phyloP scores from a whole-genome alignment of 1,140 invertebrate genomes.

The Venturia canescens region DNA sequence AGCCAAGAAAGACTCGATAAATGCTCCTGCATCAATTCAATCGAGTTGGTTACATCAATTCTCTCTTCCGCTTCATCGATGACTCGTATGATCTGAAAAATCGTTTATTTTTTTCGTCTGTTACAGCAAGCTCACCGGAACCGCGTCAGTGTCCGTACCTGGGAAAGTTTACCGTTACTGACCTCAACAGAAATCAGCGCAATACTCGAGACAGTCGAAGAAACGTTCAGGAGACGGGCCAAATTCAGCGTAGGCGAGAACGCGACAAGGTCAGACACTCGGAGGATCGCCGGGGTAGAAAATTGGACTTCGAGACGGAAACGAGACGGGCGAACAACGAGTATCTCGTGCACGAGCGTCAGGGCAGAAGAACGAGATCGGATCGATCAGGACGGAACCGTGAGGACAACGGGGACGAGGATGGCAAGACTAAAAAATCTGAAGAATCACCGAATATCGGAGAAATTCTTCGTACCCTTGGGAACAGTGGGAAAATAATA shows the following conservation, averaged over 20 bases:
- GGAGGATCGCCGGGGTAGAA: slow-evolving; percentile 63
- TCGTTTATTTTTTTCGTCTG: slow-evolving; percentile 56
- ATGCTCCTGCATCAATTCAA: not conserved
- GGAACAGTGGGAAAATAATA: slow-evolving; percentile 1
- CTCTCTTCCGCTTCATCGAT: not conserved
- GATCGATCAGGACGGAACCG: slow-evolving; percentile 55
- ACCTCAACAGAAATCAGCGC: slow-evolving; percentile 72
- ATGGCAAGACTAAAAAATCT: slow-evolving; percentile 41
- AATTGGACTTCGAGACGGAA: slow-evolving; percentile 69
- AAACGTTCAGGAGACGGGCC: slow-evolving; percentile 61
- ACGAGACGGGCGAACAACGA: slow-evolving; percentile 72
- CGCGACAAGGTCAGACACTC: slow-evolving; percentile 70
- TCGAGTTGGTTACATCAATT: not conserved
- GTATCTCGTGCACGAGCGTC: slow-evolving; percentile 66
- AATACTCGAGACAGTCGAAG: slow-evolving; percentile 76
- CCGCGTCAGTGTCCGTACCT: slow-evolving; percentile 83
- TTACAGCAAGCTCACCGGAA: slow-evolving; percentile 82
- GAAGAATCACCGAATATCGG: slow-evolving; percentile 2
- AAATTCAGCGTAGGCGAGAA: slow-evolving; percentile 64
- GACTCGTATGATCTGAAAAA: not conserved
- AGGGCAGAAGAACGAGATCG: slow-evolving; percentile 62
- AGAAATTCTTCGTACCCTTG: slow-evolving; percentile 30
- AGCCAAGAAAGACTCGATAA: not conserved
- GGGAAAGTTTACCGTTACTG: slow-evolving; percentile 83
- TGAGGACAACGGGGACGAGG: slow-evolving; percentile 51